Percentiles rank a stretch among this genome's conserved stretches.
Evolutionary conservation across 2,797 vertebrate genomes (phyloP).

Genomic region (Poeciliopsis presidionis): DNA sequence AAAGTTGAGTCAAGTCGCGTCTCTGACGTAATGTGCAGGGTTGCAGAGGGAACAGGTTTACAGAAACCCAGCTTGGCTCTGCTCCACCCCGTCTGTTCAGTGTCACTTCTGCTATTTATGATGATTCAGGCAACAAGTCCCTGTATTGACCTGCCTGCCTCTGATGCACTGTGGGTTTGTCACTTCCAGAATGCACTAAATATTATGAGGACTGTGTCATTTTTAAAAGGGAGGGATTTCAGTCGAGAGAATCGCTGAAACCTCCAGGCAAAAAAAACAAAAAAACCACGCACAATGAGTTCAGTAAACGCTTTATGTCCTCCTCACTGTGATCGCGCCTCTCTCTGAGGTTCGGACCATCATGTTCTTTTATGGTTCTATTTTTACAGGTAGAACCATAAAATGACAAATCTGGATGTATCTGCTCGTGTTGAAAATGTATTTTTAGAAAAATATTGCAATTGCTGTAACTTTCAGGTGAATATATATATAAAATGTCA

Average conservation of each 20-base stretch:
- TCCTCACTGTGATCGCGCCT: background rate
- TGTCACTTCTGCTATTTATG: conserved; percentile 67
- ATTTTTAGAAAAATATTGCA: background rate
- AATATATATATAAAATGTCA: conserved; percentile 5
- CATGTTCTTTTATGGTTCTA: background rate
- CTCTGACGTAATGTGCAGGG: background rate
- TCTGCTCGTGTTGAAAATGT: background rate
- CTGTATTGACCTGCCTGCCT: conserved; percentile 64
- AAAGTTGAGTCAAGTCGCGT: background rate
- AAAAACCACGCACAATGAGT: conserved; percentile 51
- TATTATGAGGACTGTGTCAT: background rate
- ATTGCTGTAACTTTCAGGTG: background rate
- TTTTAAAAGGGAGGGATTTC: conserved; percentile 1
- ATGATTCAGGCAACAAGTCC: conserved; percentile 76
- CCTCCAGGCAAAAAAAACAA: conserved; percentile 23
- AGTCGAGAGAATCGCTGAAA: conserved; percentile 26
- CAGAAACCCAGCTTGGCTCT: background rate
- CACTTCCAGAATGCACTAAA: conserved; percentile 48
- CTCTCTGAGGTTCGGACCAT: background rate
- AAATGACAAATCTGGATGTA: conserved; percentile 5
- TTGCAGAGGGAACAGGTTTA: background rate
- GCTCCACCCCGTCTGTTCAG: conserved; percentile 31
- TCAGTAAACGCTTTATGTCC: background rate
- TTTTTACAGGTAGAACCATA: background rate
- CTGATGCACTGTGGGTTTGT: conserved; percentile 62